These are phyloP conservation scores for Drosophila koepferae DNA, from an alignment of 2,888 invertebrate genomes.

Conservation along the genomic window DNA sequence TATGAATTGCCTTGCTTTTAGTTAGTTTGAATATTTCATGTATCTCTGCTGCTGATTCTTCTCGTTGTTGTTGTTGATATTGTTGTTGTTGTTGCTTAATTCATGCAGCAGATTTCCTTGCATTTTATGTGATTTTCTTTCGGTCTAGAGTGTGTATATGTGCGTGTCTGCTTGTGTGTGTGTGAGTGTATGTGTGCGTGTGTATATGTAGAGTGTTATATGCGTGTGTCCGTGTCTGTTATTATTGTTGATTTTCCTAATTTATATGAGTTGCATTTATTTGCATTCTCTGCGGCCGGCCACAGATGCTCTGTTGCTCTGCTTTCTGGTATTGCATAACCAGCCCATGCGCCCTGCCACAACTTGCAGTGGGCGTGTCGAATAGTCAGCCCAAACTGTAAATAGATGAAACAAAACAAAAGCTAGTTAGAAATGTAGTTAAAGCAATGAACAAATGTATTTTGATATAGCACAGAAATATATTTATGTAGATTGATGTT, in stretches of 20 bases:
- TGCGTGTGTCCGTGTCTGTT: conserved; percentile 14
- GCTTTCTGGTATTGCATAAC: conserved; percentile 44
- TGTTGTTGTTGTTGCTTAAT: conserved; percentile 43
- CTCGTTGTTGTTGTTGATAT: conserved; percentile 23
- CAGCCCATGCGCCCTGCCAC: conserved; percentile 7
- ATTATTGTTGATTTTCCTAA: conserved; percentile 58
- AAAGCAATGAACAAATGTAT: neutral
- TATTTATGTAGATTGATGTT: neutral
- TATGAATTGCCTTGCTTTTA: conserved; percentile 62
- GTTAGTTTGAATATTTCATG: conserved; percentile 68
- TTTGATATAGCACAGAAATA: neutral
- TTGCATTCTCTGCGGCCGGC: conserved; percentile 57
- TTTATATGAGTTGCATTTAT: conserved; percentile 64
- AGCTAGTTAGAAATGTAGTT: conserved; percentile 18
- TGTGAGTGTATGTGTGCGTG: conserved; percentile 11
- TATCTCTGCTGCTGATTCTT: conserved; percentile 50
- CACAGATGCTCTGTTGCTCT: conserved; percentile 37
- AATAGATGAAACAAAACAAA: conserved; percentile 19
- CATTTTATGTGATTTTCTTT: conserved; percentile 72
- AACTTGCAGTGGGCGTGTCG: conserved; percentile 23
- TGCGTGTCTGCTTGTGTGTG: conserved; percentile 9
- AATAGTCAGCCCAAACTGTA: conserved; percentile 28
- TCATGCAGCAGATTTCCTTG: conserved; percentile 61
- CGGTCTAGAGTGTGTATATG: conserved; percentile 19
- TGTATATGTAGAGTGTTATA: conserved; percentile 1